Evolutionary conservation across 2,888 invertebrate genomes (phyloP), one percentile per base, ranked within the genome.

Genomic region (Apeira syringaria): DNA sequence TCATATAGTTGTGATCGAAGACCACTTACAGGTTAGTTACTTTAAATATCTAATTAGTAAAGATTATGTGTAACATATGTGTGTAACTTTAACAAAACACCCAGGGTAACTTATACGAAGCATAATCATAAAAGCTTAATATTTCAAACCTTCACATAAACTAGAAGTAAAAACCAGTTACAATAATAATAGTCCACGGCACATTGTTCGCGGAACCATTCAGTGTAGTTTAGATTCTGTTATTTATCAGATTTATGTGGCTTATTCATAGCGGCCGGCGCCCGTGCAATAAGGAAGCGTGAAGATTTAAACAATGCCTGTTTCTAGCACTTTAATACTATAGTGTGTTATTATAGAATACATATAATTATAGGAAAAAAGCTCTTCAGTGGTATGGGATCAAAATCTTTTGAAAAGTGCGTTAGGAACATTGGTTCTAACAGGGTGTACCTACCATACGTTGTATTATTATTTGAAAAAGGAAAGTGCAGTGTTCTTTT

Each of bases 201-300:
- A 2, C 24, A 24, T 24, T 24, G 24, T 24, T 9, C 24, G 24
- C 5, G 7, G 24, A 20, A 20, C 24, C 24, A 24, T 24, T 24
- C 3, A 2, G 24, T 9, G 9, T 30, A 9, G 31, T 20, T 22
- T 32, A 32, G 22, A 10, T 18, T 31, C 10, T n/a, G 22, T 12
- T 6, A 31, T 2, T 24, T 31, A 31, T 22, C 32, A 7, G 22
- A 32, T 32, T 32, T 32, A 32, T 32, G 13, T 3, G 2, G 18
- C 18, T 31, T 31, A 31, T 31, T 31, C 18, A 31, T 31, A n/a
- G 10, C 10, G 18, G 18, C 11, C 32, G 5, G 30, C 30, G 18
- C 6, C 32, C 22, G 22, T 32, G 32, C 32, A 22, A 32, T 32
- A 22, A 32, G 32, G 32, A 32, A 32, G 32, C 12, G 20, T 1